Conservation (phyloP, 1,140 invertebrate genomes). For the Pseudachorutes palmiensis region DNA sequence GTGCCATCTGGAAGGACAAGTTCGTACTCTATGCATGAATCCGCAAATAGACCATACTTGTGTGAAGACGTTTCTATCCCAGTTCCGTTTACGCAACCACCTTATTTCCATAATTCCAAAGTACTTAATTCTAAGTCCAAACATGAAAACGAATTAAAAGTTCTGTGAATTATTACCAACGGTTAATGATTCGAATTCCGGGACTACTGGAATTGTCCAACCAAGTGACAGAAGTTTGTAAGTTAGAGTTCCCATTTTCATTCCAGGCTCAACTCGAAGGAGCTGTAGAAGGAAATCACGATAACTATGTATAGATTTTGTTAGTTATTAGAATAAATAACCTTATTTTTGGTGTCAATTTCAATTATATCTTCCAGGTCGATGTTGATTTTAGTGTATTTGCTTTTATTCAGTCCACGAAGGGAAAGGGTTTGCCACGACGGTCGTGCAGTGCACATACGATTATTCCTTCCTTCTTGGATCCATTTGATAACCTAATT, state of each 20-base stretch:
- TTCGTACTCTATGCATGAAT: not conserved
- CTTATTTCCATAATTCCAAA: not conserved
- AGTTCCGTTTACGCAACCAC: not conserved
- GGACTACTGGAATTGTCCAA: conserved; percentile 5
- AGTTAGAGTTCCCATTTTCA: conserved; percentile 3
- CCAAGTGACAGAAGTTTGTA: not conserved
- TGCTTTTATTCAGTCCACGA: not conserved
- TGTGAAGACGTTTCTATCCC: conserved; percentile 10
- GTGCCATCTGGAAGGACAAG: not conserved
- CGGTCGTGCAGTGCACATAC: not conserved
- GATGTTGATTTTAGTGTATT: not conserved
- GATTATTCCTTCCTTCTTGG: not conserved
- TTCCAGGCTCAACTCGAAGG: not conserved
- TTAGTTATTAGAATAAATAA: not conserved
- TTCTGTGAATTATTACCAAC: not conserved
- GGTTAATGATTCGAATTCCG: conserved; percentile 7
- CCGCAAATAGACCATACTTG: conserved; percentile 5
- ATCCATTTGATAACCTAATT: not conserved
- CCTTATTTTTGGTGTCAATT: not conserved
- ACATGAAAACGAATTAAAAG: no score
- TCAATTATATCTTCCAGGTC: conserved; percentile 5
- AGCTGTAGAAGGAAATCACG: not conserved
- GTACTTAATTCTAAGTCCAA: not conserved
- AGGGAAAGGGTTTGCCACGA: not conserved
- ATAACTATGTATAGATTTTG: not conserved